Conservation (phyloP, 2,113 vertebrate genomes). For the Microtus ochrogaster region DNA sequence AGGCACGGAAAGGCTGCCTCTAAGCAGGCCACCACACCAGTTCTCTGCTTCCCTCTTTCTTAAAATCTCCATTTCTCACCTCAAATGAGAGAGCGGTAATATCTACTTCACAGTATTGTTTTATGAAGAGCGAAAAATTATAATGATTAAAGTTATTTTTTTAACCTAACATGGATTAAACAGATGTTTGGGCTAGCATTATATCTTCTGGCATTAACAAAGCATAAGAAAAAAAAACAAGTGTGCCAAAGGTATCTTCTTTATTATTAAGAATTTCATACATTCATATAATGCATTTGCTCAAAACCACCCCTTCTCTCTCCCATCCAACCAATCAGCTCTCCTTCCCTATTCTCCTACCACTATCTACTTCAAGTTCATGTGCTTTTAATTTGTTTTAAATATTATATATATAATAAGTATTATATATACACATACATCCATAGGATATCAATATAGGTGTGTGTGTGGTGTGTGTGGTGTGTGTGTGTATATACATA, state of each 20-base stretch:
- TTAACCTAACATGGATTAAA: neutral
- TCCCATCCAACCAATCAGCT: neutral
- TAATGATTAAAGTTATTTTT: slow-evolving; percentile 1
- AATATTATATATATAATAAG: neutral
- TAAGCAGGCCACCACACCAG: neutral
- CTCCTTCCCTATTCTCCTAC: neutral
- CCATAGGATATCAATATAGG: no score
- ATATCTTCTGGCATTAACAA: slow-evolving; percentile 26
- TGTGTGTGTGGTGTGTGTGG: neutral
- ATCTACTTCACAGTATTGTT: neutral
- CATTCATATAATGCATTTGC: neutral
- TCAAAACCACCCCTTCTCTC: neutral
- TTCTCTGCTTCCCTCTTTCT: neutral
- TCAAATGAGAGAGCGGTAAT: neutral
- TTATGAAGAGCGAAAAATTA: neutral
- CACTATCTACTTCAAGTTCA: neutral
- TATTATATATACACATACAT: no score
- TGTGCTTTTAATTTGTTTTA: neutral
- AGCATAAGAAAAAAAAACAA: neutral
- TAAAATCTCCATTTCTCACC: neutral
- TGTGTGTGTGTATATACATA: neutral
- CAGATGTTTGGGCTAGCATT: neutral
- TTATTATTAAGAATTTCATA: neutral
- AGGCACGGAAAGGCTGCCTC: neutral
- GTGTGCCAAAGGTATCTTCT: neutral